Percentiles rank a stretch among this genome's conserved stretches.
These are phyloP conservation scores for Seira sanloemensis DNA, from an alignment of 2,888 invertebrate species.

Conservation along the genomic window DNA sequence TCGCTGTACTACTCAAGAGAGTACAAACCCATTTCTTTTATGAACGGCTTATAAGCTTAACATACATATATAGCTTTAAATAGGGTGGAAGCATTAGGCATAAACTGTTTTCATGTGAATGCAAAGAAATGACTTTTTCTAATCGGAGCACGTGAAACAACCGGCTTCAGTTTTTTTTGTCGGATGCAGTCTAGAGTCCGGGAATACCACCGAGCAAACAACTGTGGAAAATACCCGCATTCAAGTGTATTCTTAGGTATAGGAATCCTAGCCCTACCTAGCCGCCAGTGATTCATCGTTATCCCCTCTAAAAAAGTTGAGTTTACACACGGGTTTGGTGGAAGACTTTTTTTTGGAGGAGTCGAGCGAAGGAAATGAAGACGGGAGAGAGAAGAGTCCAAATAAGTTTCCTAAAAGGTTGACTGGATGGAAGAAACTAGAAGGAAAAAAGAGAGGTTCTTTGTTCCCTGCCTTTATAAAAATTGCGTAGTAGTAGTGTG, in stretches of 20 bases:
- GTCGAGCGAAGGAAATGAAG: slow-evolving; percentile 15
- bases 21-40: background rate
- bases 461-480: slow-evolving; percentile 31
- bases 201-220: background rate
- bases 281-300: slow-evolving; percentile 49
- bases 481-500: slow-evolving; percentile 20
- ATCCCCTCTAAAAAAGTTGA: slow-evolving; percentile 4
- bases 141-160: slow-evolving; percentile 4
- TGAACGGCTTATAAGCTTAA: background rate
- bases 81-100: background rate
- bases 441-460: no score
- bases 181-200: background rate
- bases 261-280: slow-evolving; percentile 11
- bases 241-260: slow-evolving; percentile 14
- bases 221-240: slow-evolving; percentile 24
- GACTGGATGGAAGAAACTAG: slow-evolving; percentile 6
- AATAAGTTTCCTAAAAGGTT: slow-evolving; percentile 8
- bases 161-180: background rate
- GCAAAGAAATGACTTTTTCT: background rate
- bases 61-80: background rate
- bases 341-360: background rate
- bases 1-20: slow-evolving; percentile 17
- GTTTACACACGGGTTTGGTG: background rate
- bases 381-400: slow-evolving; percentile 38
- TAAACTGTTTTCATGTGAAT: background rate